Conservation (phyloP, 2,888 invertebrate species). For the Latrodectus hesperus region DNA sequence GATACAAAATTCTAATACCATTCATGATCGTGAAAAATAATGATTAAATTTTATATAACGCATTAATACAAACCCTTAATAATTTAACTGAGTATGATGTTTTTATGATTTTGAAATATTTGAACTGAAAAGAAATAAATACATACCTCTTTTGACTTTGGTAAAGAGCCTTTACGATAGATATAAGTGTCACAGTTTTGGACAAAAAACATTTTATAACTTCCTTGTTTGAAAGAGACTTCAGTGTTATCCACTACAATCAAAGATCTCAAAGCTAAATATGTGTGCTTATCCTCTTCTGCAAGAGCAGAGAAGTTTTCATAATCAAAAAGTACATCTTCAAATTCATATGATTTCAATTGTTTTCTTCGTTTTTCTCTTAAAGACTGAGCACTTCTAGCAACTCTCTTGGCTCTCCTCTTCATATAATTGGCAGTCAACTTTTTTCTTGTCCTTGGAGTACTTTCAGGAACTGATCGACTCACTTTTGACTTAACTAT, state of each 20-base stretch:
- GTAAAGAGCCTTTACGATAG: conserved; percentile 84
- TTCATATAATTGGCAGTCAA: conserved; percentile 25
- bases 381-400: background rate
- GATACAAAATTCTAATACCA: too few species aligned
- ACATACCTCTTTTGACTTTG: conserved; percentile 83
- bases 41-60: too few species aligned
- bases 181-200: conserved; percentile 85
- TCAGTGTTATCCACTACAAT: conserved; percentile 81
- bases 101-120: background rate
- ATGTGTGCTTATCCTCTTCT: conserved; percentile 41
- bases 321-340: conserved; percentile 49
- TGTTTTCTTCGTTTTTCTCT: conserved; percentile 11
- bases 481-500: background rate
- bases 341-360: conserved; percentile 9
- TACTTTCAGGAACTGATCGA: background rate
- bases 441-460: conserved; percentile 20
- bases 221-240: conserved; percentile 84
- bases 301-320: conserved; percentile 26
- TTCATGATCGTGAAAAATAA: too few species aligned
- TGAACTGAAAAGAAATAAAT: background rate
- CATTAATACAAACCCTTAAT: too few species aligned
- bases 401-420: background rate
- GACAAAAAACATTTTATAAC: conserved; percentile 85
- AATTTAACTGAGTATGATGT: too few species aligned
- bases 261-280: conserved; percentile 72